Percentiles rank a stretch among this genome's conserved stretches.
Evolutionary conservation across 2,797 vertebrate genomes (phyloP).

Genomic region (Anguilla megastoma): DNA sequence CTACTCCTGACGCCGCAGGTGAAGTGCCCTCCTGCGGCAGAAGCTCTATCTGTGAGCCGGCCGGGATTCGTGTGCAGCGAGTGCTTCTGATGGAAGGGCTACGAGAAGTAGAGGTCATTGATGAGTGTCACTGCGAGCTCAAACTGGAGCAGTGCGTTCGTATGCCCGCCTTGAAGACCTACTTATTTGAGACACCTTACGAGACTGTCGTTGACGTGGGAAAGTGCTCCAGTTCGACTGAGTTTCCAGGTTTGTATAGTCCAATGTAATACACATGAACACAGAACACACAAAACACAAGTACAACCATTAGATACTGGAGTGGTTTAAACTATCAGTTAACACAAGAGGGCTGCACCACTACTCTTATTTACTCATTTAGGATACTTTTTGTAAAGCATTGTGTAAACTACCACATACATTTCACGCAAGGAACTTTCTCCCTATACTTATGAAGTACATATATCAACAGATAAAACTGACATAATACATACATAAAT

Average conservation of each 20-base stretch:
- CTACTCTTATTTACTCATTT: neutral
- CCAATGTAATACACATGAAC: neutral
- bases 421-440: too few relatives aligned
- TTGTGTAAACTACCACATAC: neutral
- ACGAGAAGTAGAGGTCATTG: constrained; percentile 70
- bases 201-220: constrained; percentile 72
- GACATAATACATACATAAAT: neutral
- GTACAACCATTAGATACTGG: neutral
- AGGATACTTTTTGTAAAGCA: neutral
- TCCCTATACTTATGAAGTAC: neutral
- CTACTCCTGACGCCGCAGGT: neutral
- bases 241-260: constrained; percentile 61
- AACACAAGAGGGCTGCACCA: neutral
- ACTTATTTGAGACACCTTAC: constrained; percentile 72
- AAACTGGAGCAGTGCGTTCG: constrained; percentile 64
- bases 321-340: neutral
- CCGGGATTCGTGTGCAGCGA: constrained; percentile 62
- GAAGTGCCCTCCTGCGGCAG: constrained; percentile 59
- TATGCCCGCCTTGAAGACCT: constrained; percentile 73
- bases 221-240: constrained; percentile 69
- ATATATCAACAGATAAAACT: neutral
- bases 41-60: constrained; percentile 64
- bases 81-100: constrained; percentile 69
- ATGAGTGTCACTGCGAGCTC: constrained; percentile 73
- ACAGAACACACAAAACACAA: too few relatives aligned